Evolutionary conservation across 2,888 invertebrate species (phyloP).

Genomic region (Mythimna albipuncta): DNA sequence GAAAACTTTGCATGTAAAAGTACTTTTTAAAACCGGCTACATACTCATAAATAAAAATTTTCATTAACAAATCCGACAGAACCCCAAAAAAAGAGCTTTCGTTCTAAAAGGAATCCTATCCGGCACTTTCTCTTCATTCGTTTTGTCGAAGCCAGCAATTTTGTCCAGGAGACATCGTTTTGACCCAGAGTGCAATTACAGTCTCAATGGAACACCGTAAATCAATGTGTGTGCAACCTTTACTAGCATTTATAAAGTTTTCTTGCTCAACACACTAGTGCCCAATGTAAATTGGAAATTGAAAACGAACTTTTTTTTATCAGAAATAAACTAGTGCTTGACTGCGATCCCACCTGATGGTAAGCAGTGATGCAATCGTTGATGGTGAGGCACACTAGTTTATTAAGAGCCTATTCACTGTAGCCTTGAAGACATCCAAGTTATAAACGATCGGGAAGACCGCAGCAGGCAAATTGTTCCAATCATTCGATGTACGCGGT

Average conservation of each 20-base stretch:
- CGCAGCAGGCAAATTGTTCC: no score
- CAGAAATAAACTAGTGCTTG: no score
- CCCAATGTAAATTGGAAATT: constrained; percentile 29
- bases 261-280: constrained; percentile 44
- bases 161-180: constrained; percentile 72
- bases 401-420: no score
- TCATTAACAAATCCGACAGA: neutral
- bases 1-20: no score
- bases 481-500: no score
- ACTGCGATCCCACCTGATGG: no score
- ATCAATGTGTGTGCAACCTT: constrained; percentile 69
- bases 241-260: constrained; percentile 51
- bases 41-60: no score
- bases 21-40: no score
- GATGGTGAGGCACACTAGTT: no score
- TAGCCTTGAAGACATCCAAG: no score
- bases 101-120: constrained; percentile 70
- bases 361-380: no score
- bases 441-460: no score
- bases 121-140: constrained; percentile 74
- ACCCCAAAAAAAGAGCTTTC: constrained; percentile 28
- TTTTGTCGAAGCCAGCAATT: constrained; percentile 67
- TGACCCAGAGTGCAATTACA: constrained; percentile 76
- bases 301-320: constrained; percentile 6
- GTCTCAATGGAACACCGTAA: constrained; percentile 72